These are phyloP conservation scores for Omphaloscelis lunosa DNA, from an alignment of 2,888 invertebrate genomes.

Conservation along the genomic window DNA sequence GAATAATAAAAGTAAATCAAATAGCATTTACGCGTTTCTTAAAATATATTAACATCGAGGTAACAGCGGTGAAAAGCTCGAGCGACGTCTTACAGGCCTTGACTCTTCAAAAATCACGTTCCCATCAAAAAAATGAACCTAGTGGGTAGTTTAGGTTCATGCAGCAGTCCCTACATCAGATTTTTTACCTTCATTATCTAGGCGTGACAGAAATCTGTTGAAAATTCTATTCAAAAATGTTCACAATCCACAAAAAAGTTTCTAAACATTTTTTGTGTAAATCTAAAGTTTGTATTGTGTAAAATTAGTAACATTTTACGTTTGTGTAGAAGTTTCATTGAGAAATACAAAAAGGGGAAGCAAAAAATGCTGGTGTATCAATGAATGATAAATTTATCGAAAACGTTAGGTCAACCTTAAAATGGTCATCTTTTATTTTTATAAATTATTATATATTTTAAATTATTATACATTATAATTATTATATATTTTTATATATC, in stretches of 20 bases:
- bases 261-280: constrained; percentile 29
- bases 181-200: constrained; percentile 15
- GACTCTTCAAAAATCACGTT: no score
- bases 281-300: constrained; percentile 25
- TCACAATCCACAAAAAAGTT: constrained; percentile 34
- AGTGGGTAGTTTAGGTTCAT: background rate
- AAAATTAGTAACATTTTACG: constrained; percentile 18
- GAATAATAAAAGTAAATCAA: background rate
- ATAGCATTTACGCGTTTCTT: background rate
- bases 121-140: background rate
- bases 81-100: background rate
- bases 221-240: constrained; percentile 24
- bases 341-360: constrained; percentile 25
- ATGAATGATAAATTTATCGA: constrained; percentile 20
- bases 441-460: no score
- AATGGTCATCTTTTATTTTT: background rate
- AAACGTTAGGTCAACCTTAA: background rate
- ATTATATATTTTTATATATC: no score
- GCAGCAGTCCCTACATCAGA: background rate
- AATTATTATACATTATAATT: no score
- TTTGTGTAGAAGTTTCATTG: constrained; percentile 41
- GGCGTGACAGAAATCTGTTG: constrained; percentile 10
- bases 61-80: background rate
- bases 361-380: constrained; percentile 24
- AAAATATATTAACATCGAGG: background rate